Evolutionary conservation across 2,888 invertebrate genomes (phyloP), one percentile per base, ranked within the genome.

Genomic region (Machimus atricapillus): DNA sequence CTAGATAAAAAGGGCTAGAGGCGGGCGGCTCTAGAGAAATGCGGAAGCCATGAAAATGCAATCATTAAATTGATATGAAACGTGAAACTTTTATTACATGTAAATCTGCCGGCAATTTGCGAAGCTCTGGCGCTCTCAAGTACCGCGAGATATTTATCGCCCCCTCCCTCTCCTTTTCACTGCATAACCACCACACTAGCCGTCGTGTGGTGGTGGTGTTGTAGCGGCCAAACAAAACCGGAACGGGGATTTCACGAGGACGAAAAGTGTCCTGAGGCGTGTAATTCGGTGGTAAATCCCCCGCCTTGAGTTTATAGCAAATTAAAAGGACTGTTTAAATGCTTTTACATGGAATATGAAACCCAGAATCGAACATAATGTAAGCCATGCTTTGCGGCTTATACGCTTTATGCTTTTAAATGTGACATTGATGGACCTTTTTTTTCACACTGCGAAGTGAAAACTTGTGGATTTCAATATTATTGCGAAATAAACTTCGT

Each of bases 1-100:
- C 83, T 6, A 85, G 85, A 46, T 85, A 74, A 74, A 52, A 52
- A 16, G 43, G 46, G n/a, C 73, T 52, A 46, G 46, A 85, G 85
- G 46, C 85, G 46, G 85, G 43, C 73, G 46, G 37, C 73, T 85
- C 74, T 46, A 23, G 74, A 74, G 74, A 85, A 85, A 74, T 85
- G 74, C 40, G 74, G 74, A 85, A 85, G 74, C 85, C 85, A 85
- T 74, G 85, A 74, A 85, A 74, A 85, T 85, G 74, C 74, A 43
- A 85, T 85, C 85, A 74, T 85, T 74, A 85, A 85, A 85, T 74
- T 85, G 74, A 74, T 74, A 85, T 85, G 74, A 85, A 85, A 73
- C 85, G 73, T 73, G 74, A 85, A 74, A 74, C 82, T 82, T 82
- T 82, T 82, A 82, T 82, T 82, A 82, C 82, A 82, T 58, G 82